Percentiles rank a stretch among this genome's conserved stretches.
phyloP scores from a whole-genome alignment of 2,797 vertebrate species.

The Halcyon badia region DNA sequence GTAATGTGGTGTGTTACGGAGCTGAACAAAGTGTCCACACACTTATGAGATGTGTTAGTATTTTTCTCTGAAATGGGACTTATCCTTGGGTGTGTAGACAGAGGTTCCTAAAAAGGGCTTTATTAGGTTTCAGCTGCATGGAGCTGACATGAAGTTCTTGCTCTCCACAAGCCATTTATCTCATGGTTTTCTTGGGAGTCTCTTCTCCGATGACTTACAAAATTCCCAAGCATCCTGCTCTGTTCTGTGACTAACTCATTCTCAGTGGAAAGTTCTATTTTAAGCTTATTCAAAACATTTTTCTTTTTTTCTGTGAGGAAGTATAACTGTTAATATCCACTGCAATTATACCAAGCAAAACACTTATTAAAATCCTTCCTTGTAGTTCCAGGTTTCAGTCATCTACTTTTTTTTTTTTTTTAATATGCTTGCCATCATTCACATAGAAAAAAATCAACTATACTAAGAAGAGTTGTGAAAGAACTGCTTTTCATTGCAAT shows the following conservation, averaged over 20 bases:
- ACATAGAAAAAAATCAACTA: background rate
- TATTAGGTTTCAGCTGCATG: background rate
- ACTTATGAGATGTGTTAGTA: background rate
- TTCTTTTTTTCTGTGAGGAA: background rate
- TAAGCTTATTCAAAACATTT: background rate
- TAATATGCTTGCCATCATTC: background rate
- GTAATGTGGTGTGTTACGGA: background rate
- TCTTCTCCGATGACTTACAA: background rate
- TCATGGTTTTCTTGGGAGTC: background rate
- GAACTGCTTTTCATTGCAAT: background rate
- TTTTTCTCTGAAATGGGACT: background rate
- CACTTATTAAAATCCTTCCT: background rate
- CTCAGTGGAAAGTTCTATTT: slow-evolving; percentile 27
- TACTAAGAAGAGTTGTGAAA: background rate
- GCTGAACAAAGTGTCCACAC: background rate
- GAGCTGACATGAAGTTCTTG: background rate
- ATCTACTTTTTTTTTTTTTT: background rate
- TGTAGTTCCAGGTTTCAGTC: background rate
- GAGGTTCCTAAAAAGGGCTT: background rate
- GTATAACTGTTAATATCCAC: slow-evolving; percentile 22
- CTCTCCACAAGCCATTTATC: background rate
- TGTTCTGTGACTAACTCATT: background rate
- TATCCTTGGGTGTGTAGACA: background rate
- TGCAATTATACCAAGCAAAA: slow-evolving; percentile 51
- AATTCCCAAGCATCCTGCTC: background rate